A percentile compares a stretch with the other conserved stretches of the same genome.
These are phyloP conservation scores for Cryptoblepharus egeriae DNA, from an alignment of 2,797 vertebrate genomes.

Conservation along the genomic window DNA sequence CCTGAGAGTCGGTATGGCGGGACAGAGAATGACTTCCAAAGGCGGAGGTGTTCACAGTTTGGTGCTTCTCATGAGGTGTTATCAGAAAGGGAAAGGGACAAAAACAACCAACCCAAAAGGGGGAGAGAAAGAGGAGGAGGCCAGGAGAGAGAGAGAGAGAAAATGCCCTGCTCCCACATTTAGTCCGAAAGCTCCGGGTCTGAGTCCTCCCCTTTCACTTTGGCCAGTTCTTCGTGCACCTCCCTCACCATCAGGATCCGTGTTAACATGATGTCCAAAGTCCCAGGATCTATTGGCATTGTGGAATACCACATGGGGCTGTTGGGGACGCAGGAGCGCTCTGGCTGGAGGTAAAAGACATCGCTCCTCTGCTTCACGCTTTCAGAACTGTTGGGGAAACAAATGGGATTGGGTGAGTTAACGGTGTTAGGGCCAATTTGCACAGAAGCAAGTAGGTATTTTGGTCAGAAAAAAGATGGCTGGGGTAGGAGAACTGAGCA, in stretches of 20 bases:
- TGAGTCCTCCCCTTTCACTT: conserved; percentile 82
- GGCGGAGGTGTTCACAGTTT: conserved; percentile 82
- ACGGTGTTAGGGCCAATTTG: not conserved
- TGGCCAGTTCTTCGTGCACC: conserved; percentile 89
- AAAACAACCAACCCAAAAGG: conserved; percentile 10
- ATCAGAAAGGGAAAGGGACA: conserved; percentile 68
- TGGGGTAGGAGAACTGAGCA: not conserved
- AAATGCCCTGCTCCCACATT: conserved; percentile 56
- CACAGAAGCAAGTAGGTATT: fast-evolving
- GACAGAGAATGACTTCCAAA: conserved; percentile 68
- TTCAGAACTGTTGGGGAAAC: conserved; percentile 83
- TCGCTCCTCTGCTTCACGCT: conserved; percentile 95
- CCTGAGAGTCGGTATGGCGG: conserved; percentile 60
- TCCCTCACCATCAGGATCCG: conserved; percentile 95
- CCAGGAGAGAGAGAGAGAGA: not conserved
- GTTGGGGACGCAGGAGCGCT: conserved; percentile 96
- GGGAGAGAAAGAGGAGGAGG: not conserved
- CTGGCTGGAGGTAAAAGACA: conserved; percentile 95
- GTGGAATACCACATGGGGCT: conserved; percentile 98
- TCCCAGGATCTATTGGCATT: conserved; percentile 86
- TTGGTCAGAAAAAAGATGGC: not conserved
- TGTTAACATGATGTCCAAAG: conserved; percentile 95
- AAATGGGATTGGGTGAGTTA: conserved; percentile 2
- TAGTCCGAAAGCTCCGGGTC: conserved; percentile 84
- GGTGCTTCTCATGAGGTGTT: conserved; percentile 75